phyloP scores from a whole-genome alignment of 2,113 vertebrate species.

The Hypocryptadius cinnamomeus region DNA sequence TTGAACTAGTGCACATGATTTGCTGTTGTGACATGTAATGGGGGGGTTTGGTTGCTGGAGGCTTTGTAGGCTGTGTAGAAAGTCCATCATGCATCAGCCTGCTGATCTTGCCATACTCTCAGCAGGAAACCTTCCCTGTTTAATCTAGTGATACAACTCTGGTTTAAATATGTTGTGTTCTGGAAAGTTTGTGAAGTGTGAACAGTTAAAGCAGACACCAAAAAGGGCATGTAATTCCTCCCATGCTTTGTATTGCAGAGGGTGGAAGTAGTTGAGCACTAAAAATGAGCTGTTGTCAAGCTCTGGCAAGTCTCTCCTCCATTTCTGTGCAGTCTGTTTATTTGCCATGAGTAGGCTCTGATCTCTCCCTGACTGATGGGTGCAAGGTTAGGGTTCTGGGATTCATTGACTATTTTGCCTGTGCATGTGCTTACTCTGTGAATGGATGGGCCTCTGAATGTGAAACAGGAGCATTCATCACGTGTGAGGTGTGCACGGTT shows the following conservation, averaged over 20 bases:
- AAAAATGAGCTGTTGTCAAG: neutral
- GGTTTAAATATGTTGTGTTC: neutral
- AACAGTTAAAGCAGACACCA: neutral
- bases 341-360: neutral
- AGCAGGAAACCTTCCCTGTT: neutral
- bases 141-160: neutral
- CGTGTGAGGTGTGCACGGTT: neutral
- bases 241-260: neutral
- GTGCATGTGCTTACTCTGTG: neutral
- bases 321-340: neutral
- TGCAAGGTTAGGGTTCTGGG: neutral
- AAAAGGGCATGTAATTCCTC: neutral
- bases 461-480: neutral
- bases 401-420: neutral
- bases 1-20: constrained; percentile 34
- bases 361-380: neutral
- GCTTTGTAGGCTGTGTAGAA: neutral
- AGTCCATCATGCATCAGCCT: neutral
- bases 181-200: neutral
- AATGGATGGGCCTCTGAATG: neutral
- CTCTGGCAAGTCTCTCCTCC: neutral
- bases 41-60: neutral
- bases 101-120: neutral
- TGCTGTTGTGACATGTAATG: neutral
- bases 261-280: neutral